These are phyloP conservation scores for Drosophila nigrodunni DNA, from an alignment of 1,140 invertebrate genomes.

Conservation along the genomic window DNA sequence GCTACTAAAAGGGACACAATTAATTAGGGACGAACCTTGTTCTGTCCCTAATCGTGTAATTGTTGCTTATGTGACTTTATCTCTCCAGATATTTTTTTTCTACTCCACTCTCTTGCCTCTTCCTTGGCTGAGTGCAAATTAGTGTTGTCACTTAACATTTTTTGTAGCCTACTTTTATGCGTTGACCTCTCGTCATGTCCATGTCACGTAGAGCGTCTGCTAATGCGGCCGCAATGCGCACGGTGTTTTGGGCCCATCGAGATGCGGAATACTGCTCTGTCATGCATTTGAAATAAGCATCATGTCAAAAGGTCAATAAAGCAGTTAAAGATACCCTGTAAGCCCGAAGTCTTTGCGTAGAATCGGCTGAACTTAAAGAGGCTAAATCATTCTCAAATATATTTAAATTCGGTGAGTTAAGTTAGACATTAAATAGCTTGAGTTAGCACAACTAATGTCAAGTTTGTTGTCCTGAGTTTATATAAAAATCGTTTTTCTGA, in stretches of 20 bases:
- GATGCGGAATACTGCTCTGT: conserved; percentile 9
- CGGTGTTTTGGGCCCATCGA: conserved; percentile 3
- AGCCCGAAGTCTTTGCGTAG: no score
- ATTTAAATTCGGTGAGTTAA: no score
- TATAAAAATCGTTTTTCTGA: no score
- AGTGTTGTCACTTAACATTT: conserved; percentile 32
- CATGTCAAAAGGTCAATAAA: background rate
- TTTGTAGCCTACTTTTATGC: conserved; percentile 42
- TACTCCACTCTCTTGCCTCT: background rate
- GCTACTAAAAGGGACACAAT: conserved; percentile 25
- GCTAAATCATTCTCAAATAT: no score
- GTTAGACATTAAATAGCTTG: no score
- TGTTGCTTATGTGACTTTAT: conserved; percentile 22
- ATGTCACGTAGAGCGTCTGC: conserved; percentile 35
- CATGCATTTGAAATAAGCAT: conserved; percentile 31
- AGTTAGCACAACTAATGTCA: no score
- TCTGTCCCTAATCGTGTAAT: conserved; percentile 34
- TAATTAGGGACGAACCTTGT: conserved; percentile 27
- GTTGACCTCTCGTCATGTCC: background rate
- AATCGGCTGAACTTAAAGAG: no score
- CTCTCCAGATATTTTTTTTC: background rate
- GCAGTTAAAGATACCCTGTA: background rate
- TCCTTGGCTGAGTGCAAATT: background rate
- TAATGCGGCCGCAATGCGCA: conserved; percentile 34
- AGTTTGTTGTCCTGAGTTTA: no score